A percentile compares a stretch with the other conserved stretches of the same genome.
phyloP scores from a whole-genome alignment of 2,888 invertebrate species.

The Andrena praecox region DNA sequence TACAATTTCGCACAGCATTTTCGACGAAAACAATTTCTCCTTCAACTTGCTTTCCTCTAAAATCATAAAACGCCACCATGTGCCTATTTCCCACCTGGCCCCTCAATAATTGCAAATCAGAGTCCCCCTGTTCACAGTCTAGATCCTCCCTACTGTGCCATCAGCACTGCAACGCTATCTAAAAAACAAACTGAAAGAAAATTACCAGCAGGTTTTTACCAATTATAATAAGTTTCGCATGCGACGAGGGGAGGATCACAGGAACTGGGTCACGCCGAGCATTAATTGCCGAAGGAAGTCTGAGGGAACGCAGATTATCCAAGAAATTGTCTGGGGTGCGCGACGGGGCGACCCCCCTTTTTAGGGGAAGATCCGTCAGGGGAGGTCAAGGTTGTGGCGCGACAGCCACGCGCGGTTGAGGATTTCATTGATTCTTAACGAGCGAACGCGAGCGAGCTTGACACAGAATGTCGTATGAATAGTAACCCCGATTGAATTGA shows the following conservation, averaged over 20 bases:
- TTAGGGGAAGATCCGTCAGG: conserved; percentile 34
- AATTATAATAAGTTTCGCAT: neutral
- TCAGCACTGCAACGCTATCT: no score
- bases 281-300: conserved; percentile 24
- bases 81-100: no score
- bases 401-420: conserved; percentile 34
- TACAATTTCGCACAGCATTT: no score
- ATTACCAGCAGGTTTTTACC: neutral
- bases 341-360: conserved; percentile 26
- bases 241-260: neutral
- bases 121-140: no score
- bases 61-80: no score
- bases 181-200: neutral
- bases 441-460: conserved; percentile 58
- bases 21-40: no score
- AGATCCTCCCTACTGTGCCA: no score
- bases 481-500: conserved; percentile 55
- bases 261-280: conserved; percentile 12
- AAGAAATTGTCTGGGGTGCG: conserved; percentile 26
- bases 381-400: conserved; percentile 62
- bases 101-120: no score
- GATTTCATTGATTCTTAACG: conserved; percentile 75
- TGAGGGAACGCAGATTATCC: conserved; percentile 16
- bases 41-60: no score
- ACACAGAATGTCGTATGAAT: conserved; percentile 68